Conservation (phyloP, 2,888 invertebrate species). For the Ophioninae sp. region DNA sequence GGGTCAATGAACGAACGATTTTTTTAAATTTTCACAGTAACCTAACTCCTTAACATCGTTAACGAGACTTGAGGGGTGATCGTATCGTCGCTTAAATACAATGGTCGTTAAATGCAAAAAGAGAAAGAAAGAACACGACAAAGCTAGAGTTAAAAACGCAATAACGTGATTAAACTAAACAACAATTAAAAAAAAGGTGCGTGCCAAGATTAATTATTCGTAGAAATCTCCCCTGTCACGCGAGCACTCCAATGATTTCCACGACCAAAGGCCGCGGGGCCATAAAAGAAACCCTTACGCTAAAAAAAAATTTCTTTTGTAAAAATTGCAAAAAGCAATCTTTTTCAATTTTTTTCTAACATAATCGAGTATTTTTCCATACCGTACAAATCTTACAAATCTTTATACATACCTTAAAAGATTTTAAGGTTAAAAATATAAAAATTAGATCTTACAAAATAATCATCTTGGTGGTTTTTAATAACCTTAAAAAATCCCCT, state of each 20-base stretch:
- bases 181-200: not conserved
- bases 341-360: not conserved
- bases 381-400: not conserved
- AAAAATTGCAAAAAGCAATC: not conserved
- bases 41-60: not conserved
- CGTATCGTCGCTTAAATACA: not conserved
- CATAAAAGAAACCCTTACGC: not conserved
- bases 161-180: conserved; percentile 38
- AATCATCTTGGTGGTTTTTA: too few relatives aligned
- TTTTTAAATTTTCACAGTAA: too few relatives aligned
- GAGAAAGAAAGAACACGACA: not conserved
- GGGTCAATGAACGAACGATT: too few relatives aligned
- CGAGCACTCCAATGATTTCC: not conserved
- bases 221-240: not conserved
- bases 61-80: not conserved
- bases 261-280: not conserved
- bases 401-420: too few relatives aligned
- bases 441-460: too few relatives aligned
- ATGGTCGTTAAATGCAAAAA: not conserved
- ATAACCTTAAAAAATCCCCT: too few relatives aligned
- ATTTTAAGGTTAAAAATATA: too few relatives aligned
- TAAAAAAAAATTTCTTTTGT: not conserved
- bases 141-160: not conserved
- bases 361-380: not conserved
- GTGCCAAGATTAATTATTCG: not conserved